Conservation (phyloP, 2,797 vertebrate species). For the Enteromius argenteus region DNA sequence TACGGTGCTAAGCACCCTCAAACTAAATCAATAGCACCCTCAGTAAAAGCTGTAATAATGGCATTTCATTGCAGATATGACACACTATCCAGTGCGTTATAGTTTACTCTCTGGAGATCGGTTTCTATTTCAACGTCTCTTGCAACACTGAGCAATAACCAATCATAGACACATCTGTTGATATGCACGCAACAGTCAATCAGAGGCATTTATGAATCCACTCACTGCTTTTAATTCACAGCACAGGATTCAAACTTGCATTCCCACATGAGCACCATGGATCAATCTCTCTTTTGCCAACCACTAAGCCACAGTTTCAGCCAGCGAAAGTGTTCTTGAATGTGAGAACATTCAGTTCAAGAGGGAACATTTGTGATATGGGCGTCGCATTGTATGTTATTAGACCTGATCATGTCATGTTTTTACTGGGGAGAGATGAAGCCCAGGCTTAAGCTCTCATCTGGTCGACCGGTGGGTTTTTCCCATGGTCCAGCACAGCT, state of each 20-base stretch:
- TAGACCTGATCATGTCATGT: conserved; percentile 42
- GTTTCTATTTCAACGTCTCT: too few species aligned
- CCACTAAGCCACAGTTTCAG: background rate
- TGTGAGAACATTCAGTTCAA: conserved; percentile 23
- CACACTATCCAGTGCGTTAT: too few species aligned
- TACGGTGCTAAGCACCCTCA: too few species aligned
- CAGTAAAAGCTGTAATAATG: too few species aligned
- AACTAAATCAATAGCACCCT: too few species aligned
- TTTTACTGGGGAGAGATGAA: conserved; percentile 47
- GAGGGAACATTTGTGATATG: conserved; percentile 29
- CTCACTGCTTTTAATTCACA: background rate
- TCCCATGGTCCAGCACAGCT: conserved; percentile 51
- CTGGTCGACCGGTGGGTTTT: conserved; percentile 20
- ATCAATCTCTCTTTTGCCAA: background rate
- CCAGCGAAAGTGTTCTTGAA: background rate
- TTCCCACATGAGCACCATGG: background rate
- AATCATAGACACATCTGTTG: too few species aligned
- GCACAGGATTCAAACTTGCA: background rate
- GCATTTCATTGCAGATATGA: too few species aligned
- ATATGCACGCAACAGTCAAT: too few species aligned
- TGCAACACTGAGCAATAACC: too few species aligned
- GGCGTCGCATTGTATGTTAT: conserved; percentile 21
- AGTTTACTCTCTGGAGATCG: too few species aligned
- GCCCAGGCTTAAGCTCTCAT: conserved; percentile 23
- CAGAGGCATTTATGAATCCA: background rate